These are phyloP conservation scores for Catostomus latipinnis DNA, from an alignment of 2,797 vertebrate genomes.

Conservation along the genomic window DNA sequence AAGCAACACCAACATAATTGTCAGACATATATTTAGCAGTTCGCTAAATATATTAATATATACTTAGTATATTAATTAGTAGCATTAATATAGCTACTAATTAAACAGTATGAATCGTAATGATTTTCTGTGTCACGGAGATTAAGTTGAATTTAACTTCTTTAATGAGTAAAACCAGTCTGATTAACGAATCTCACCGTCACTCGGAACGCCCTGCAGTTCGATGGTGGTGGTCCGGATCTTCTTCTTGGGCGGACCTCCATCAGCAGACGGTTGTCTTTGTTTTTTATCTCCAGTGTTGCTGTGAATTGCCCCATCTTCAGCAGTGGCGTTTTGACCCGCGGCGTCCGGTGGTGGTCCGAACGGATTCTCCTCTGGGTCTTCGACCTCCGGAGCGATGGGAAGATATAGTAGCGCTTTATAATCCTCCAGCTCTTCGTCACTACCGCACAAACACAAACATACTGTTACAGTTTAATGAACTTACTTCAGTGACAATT, in stretches of 20 bases:
- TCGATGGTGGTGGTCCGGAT: constrained; percentile 97
- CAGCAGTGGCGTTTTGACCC: constrained; percentile 76
- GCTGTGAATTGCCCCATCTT: constrained; percentile 76
- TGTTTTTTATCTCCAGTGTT: constrained; percentile 88
- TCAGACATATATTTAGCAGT: too few relatives aligned
- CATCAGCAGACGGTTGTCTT: constrained; percentile 87
- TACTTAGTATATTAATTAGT: too few relatives aligned
- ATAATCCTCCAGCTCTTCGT: constrained; percentile 96
- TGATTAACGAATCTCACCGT: constrained; percentile 78
- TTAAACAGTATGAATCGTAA: too few relatives aligned
- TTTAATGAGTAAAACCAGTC: too few relatives aligned
- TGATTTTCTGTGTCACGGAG: too few relatives aligned
- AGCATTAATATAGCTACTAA: too few relatives aligned
- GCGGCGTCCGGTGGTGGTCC: constrained; percentile 91
- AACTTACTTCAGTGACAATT: too few relatives aligned
- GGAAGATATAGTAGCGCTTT: constrained; percentile 95
- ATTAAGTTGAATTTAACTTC: too few relatives aligned
- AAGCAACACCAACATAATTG: too few relatives aligned
- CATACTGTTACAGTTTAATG: not conserved
- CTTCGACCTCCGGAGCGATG: constrained; percentile 96
- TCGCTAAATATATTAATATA: too few relatives aligned
- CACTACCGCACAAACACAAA: constrained; percentile 72
- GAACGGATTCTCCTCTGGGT: constrained; percentile 97
- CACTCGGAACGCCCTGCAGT: constrained; percentile 94
- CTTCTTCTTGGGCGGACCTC: constrained; percentile 93